Evolutionary conservation across 2,797 vertebrate species (phyloP), one percentile per base, ranked within the genome.

Genomic region (Distichodus sexfasciatus): DNA sequence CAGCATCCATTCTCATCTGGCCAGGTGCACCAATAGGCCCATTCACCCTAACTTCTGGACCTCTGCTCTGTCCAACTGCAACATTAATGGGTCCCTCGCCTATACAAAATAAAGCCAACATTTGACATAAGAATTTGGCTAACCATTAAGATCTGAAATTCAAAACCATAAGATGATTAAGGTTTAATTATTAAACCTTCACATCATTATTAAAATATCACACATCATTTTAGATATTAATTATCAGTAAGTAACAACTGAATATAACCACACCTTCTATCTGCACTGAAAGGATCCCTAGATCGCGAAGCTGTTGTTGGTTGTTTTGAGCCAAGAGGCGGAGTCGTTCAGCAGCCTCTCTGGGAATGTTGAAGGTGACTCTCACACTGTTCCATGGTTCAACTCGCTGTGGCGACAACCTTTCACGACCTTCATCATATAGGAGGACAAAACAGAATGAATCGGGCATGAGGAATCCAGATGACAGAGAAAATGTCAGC

Each of bases 321-420:
- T 99, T 99, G 85, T 90, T 97, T 87, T 99, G 97, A 46, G 96
- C 97, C 82, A 99, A 87, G 71, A 96, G 86, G 3, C 97, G 87
- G 71, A 99, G 90, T 8, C 97, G 91, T 76, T 99, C 97, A 0
- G 97, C 97, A 7, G 97, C 97, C 81, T 99, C 97, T n/a, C 96
- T 89, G 74, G 97, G 97, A 85, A 99, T 98, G 82, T 94, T 98
- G 82, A 99, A 99, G 33, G 97, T 99, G 71, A 99, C 97, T 0
- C 97, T 93, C 46, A 99, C 97, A 0, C 97, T 99, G 89, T 99
- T 99, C 97, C 97, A 99, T 0, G 96, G 97, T 79, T 99, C 97
- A 41, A 99, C 93, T 24, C 89, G 91, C 83, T 92, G 91, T 48
- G 94, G 89, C 48, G 90, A 91, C 65, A 99, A 84, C 73, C 87